These are phyloP conservation scores for Dendrolimus houi DNA, from an alignment of 2,888 invertebrate genomes.

Conservation along the genomic window DNA sequence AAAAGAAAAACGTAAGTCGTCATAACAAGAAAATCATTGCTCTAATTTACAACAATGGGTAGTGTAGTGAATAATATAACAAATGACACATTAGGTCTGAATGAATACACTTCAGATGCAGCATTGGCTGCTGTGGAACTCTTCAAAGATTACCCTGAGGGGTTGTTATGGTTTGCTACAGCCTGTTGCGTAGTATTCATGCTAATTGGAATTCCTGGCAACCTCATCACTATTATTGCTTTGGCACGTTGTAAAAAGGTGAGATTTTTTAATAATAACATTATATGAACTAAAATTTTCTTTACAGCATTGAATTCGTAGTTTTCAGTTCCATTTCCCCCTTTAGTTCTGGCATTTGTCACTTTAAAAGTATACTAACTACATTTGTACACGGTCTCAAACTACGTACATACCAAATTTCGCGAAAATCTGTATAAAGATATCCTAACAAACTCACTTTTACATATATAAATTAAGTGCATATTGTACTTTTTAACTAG, in stretches of 20 bases:
- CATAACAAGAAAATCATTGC: too few species aligned
- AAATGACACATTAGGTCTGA: slow-evolving; percentile 24
- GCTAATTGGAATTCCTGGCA: slow-evolving; percentile 87
- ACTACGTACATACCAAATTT: too few species aligned
- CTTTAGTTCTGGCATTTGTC: too few species aligned
- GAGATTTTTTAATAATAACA: slow-evolving; percentile 18
- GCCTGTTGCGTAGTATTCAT: slow-evolving; percentile 83
- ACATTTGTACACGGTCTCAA: too few species aligned
- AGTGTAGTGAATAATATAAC: slow-evolving; percentile 7
- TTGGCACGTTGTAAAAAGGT: slow-evolving; percentile 86
- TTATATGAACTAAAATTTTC: too few species aligned
- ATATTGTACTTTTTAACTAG: too few species aligned
- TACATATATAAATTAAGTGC: too few species aligned
- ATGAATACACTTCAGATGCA: slow-evolving; percentile 32
- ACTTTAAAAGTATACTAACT: too few species aligned
- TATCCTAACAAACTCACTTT: too few species aligned
- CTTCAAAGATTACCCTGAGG: slow-evolving; percentile 81
- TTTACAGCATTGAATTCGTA: too few species aligned
- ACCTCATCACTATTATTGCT: slow-evolving; percentile 85
- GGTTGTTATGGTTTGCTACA: slow-evolving; percentile 81
- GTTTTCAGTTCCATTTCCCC: too few species aligned
- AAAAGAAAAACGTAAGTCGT: neutral
- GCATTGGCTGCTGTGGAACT: slow-evolving; percentile 58
- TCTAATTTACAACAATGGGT: slow-evolving; percentile 18
- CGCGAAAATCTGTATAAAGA: too few species aligned